phyloP scores from a whole-genome alignment of 2,888 invertebrate genomes.

The Rhyacophila evoluta region DNA sequence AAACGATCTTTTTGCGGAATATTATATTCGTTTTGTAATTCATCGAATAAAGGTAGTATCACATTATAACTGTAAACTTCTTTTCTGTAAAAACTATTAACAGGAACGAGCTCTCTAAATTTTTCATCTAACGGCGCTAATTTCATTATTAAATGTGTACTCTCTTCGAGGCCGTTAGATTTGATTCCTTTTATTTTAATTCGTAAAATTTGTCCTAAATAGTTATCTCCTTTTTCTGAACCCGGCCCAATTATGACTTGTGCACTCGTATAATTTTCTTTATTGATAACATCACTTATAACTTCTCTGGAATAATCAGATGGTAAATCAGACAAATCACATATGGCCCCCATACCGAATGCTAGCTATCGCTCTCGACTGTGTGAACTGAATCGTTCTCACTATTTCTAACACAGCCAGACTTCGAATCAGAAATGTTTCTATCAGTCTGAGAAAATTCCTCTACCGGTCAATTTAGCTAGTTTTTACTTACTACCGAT shows the following conservation, averaged over 20 bases:
- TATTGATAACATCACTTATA: constrained; percentile 22
- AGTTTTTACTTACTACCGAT: too few species aligned
- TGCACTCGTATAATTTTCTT: constrained; percentile 1
- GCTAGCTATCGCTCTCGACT: too few species aligned
- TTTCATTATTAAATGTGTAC: constrained; percentile 32
- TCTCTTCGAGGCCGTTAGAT: neutral
- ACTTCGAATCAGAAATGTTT: too few species aligned
- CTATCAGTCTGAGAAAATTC: too few species aligned
- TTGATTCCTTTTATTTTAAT: constrained; percentile 30
- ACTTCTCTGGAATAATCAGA: neutral
- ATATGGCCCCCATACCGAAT: neutral
- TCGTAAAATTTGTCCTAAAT: constrained; percentile 36
- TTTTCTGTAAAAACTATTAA: constrained; percentile 30
- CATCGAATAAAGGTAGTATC: constrained; percentile 34
- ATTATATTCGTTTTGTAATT: constrained; percentile 46
- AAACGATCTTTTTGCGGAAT: constrained; percentile 44
- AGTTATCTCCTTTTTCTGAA: constrained; percentile 45
- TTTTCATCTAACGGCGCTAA: neutral
- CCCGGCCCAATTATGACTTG: neutral
- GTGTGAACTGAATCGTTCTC: neutral
- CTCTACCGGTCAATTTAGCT: too few species aligned
- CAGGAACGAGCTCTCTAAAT: constrained; percentile 10
- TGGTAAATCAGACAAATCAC: constrained; percentile 28
- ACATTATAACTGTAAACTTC: constrained; percentile 33
- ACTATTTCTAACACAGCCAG: too few species aligned